phyloP scores from a whole-genome alignment of 53 echinoderm and acorn worm species.

The Echinarachnius parma region DNA sequence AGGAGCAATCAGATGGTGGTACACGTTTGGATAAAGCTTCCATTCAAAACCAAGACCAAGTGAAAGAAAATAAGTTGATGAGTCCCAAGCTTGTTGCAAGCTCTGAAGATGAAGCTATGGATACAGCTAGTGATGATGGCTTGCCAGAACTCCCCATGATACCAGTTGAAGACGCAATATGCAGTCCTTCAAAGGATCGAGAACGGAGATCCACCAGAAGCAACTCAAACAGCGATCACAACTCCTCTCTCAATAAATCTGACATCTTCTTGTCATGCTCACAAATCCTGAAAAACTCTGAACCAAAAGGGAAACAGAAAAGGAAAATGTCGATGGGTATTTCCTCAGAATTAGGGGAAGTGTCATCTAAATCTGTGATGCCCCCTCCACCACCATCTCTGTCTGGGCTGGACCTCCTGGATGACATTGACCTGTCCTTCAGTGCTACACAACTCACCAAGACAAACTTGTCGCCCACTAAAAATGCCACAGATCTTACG shows the following conservation, averaged over 20 bases:
- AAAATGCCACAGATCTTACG: too few species aligned
- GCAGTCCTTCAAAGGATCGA: background rate
- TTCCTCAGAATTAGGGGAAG: background rate
- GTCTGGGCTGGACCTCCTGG: constrained; percentile 81
- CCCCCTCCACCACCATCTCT: constrained; percentile 80
- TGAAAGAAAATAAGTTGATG: background rate
- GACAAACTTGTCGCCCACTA: background rate
- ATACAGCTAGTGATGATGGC: constrained; percentile 44
- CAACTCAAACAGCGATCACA: background rate
- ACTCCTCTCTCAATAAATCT: constrained; percentile 15
- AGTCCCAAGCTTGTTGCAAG: background rate
- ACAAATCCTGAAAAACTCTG: constrained; percentile 8
- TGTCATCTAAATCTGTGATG: too few species aligned
- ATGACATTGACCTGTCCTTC: constrained; percentile 63
- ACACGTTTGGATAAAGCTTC: too few species aligned
- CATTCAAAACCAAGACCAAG: background rate
- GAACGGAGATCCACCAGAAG: background rate
- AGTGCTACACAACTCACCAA: constrained; percentile 33
- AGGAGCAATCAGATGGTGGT: too few species aligned
- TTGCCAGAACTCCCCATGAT: background rate
- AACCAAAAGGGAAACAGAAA: background rate
- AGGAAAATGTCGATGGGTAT: background rate
- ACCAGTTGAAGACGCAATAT: background rate
- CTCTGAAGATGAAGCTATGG: constrained; percentile 44
- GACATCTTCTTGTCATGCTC: constrained; percentile 32